Conservation (phyloP, 2,888 invertebrate species). For the Nasonovia ribisnigri region DNA sequence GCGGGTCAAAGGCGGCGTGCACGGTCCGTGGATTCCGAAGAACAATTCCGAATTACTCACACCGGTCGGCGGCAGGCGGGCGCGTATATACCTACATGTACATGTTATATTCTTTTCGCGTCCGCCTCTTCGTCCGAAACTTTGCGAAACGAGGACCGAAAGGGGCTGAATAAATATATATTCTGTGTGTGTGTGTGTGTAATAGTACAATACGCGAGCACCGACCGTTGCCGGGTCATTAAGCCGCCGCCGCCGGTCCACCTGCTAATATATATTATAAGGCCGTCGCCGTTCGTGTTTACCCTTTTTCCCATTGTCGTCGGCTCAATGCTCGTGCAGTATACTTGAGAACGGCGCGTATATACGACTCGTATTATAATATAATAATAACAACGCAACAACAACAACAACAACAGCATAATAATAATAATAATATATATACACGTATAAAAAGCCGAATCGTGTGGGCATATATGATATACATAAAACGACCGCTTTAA, state of each 20-base stretch:
- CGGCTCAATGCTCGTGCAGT: background rate
- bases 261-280: conserved; percentile 56
- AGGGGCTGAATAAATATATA: background rate
- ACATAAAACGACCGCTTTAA: conserved; percentile 56
- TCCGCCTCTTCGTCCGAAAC: background rate
- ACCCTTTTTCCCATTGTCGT: conserved; percentile 63
- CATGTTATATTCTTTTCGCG: background rate
- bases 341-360: background rate
- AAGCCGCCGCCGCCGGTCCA: conserved; percentile 55
- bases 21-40: conserved; percentile 51
- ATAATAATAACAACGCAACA: background rate
- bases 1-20: conserved; percentile 52
- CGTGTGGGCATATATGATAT: background rate
- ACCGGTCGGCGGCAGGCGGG: background rate
- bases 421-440: background rate
- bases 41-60: conserved; percentile 61
- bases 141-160: background rate
- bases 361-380: background rate
- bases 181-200: background rate
- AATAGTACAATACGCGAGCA: background rate
- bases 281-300: conserved; percentile 25
- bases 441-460: background rate
- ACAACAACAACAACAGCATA: background rate
- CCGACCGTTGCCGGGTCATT: conserved; percentile 62
- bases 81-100: background rate